A percentile compares a stretch with the other conserved stretches of the same genome.
Evolutionary conservation across 2,113 vertebrate species (phyloP).

Genomic region (Leucosticte australis): DNA sequence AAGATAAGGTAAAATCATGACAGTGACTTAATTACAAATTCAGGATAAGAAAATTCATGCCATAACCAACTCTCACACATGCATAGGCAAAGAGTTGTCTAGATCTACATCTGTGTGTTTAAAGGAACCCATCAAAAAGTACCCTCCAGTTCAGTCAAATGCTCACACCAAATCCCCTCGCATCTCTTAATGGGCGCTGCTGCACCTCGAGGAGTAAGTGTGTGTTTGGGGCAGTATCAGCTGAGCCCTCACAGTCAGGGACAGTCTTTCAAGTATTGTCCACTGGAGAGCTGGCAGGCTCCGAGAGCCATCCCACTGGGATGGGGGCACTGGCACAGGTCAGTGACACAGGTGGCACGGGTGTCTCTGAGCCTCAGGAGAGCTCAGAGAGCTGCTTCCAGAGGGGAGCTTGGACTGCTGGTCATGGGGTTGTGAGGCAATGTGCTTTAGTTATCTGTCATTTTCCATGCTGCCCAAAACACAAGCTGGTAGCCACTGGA

Average conservation of each 20-base stretch:
- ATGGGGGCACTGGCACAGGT: neutral
- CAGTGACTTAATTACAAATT: neutral
- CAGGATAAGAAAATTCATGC: neutral
- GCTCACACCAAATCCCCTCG: neutral
- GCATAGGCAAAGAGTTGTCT: fast-evolving
- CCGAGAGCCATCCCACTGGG: neutral
- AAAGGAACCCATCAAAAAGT: neutral
- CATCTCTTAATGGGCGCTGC: neutral
- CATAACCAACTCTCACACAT: neutral
- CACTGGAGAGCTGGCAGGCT: no score
- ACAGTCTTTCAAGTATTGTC: neutral
- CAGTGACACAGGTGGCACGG: no score
- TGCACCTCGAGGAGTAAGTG: fast-evolving
- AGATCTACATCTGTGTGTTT: neutral
- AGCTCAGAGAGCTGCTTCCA: neutral
- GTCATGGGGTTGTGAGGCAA: fast-evolving
- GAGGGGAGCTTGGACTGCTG: neutral
- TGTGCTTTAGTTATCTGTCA: neutral
- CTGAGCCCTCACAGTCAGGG: neutral
- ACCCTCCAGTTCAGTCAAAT: neutral
- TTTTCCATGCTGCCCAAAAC: neutral
- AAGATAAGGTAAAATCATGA: neutral
- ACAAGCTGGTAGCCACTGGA: no score
- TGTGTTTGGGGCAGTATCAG: neutral
- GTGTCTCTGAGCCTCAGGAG: no score